phyloP scores from a whole-genome alignment of 2,888 invertebrate species.

The Nomada ruficornis region DNA sequence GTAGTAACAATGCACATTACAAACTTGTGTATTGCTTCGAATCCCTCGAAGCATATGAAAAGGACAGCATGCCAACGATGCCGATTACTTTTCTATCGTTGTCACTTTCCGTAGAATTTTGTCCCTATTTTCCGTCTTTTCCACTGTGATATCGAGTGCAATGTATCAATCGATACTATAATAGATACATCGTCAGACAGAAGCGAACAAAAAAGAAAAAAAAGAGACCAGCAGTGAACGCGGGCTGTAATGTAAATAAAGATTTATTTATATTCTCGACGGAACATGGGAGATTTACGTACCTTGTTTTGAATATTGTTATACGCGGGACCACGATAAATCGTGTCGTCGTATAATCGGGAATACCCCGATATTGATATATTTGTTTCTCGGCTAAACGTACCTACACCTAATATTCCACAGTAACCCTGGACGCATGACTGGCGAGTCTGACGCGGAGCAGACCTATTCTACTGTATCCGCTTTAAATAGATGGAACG shows the following conservation, averaged over 20 bases:
- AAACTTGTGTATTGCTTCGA: not conserved
- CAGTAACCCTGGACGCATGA: too few species aligned
- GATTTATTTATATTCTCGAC: slow-evolving; percentile 35
- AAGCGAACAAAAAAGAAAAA: not conserved
- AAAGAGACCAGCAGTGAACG: slow-evolving; percentile 21
- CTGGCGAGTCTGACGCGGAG: not conserved
- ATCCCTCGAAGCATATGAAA: not conserved
- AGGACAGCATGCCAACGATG: slow-evolving; percentile 3
- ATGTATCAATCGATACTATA: too few species aligned
- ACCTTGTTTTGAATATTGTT: slow-evolving; percentile 11
- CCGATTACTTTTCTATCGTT: slow-evolving; percentile 9
- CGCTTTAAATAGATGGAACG: not conserved
- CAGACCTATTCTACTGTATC: not conserved
- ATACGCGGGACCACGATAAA: slow-evolving; percentile 30
- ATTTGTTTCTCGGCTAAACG: not conserved
- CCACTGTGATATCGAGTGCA: not conserved
- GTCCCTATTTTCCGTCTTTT: too few species aligned
- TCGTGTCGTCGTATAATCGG: slow-evolving; percentile 31
- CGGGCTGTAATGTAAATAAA: slow-evolving; percentile 29
- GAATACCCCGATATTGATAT: not conserved
- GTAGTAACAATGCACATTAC: slow-evolving; percentile 18
- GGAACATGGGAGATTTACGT: slow-evolving; percentile 24
- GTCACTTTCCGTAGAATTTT: not conserved
- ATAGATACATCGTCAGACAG: not conserved
- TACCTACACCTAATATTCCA: not conserved